Percentiles rank a stretch among this genome's conserved stretches.
phyloP scores from a whole-genome alignment of 35 echinoderm and acorn worm species.

The Chiridota heheva region DNA sequence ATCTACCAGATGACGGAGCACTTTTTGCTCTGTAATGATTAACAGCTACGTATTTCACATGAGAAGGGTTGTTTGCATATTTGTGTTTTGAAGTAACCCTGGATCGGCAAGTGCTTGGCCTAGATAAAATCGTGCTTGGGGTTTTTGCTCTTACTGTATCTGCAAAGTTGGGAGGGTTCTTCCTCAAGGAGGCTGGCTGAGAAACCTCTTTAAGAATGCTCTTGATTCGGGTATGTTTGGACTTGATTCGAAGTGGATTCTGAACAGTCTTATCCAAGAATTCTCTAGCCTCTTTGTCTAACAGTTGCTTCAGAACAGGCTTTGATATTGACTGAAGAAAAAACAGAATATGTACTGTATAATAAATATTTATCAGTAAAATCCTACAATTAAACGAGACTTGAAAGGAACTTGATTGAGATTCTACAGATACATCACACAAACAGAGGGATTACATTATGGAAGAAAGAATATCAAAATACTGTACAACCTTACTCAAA shows the following conservation, averaged over 20 bases:
- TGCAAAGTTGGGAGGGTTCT: conserved; percentile 1
- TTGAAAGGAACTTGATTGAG: too few species aligned
- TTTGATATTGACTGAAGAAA: conserved; percentile 44
- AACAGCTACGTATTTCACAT: background rate
- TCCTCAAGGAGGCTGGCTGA: background rate
- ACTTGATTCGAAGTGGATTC: conserved; percentile 69
- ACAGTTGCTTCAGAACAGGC: conserved; percentile 12
- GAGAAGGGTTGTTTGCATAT: conserved; percentile 5
- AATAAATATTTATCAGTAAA: background rate
- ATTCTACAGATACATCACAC: too few species aligned
- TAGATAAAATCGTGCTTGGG: background rate
- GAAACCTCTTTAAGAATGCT: conserved; percentile 47
- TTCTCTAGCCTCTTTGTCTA: conserved; percentile 28
- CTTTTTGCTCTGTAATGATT: conserved; percentile 47
- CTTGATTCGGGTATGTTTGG: conserved; percentile 30
- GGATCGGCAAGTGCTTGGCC: conserved; percentile 8
- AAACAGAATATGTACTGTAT: too few species aligned
- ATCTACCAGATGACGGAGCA: conserved; percentile 24
- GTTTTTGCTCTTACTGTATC: conserved; percentile 12
- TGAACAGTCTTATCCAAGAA: conserved; percentile 63
- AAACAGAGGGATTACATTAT: too few species aligned
- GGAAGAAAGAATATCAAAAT: too few species aligned
- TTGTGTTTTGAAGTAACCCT: conserved; percentile 25
- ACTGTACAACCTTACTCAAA: background rate
- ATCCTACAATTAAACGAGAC: too few species aligned